Evolutionary conservation across 1,140 invertebrate species (phyloP).

Genomic region (Temnothorax curvispinosus): DNA sequence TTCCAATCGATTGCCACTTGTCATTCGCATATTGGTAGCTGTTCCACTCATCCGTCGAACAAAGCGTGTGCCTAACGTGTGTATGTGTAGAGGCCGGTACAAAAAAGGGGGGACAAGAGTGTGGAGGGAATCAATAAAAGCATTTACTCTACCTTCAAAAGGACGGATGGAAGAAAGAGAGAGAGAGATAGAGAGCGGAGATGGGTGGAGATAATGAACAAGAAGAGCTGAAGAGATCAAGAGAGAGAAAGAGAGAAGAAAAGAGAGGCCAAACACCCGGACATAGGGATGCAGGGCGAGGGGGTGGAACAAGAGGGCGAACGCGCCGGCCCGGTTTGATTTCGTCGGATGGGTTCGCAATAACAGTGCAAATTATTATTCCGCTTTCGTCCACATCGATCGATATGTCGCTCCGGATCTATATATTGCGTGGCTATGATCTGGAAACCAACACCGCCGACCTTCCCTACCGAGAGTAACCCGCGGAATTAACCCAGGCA

Average conservation of each 20-base stretch:
- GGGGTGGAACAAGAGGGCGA: not conserved
- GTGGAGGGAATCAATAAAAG: conserved; percentile 45
- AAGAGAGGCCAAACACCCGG: not conserved
- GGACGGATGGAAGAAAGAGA: conserved; percentile 37
- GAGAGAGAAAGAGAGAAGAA: not conserved
- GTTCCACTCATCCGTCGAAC: conserved; percentile 35
- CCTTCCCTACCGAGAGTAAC: conserved; percentile 53
- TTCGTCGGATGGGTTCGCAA: conserved; percentile 53
- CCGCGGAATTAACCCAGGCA: conserved; percentile 55
- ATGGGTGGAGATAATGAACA: conserved; percentile 44
- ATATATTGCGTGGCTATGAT: conserved; percentile 59
- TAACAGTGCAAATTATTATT: conserved; percentile 63
- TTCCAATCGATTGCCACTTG: conserved; percentile 58
- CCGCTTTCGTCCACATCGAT: conserved; percentile 47
- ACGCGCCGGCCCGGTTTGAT: conserved; percentile 41
- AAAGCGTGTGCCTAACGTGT: conserved; percentile 44
- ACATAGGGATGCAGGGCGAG: not conserved
- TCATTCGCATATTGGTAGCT: conserved; percentile 56
- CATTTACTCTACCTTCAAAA: conserved; percentile 51
- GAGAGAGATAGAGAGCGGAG: conserved; percentile 8
- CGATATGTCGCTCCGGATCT: conserved; percentile 54
- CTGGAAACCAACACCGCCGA: conserved; percentile 45
- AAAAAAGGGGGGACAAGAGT: not conserved
- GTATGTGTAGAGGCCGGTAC: not conserved
- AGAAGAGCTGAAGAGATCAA: not conserved